A percentile compares a stretch with the other conserved stretches of the same genome.
phyloP scores from a whole-genome alignment of 2,888 invertebrate genomes.

The Malthinus flaveolus region DNA sequence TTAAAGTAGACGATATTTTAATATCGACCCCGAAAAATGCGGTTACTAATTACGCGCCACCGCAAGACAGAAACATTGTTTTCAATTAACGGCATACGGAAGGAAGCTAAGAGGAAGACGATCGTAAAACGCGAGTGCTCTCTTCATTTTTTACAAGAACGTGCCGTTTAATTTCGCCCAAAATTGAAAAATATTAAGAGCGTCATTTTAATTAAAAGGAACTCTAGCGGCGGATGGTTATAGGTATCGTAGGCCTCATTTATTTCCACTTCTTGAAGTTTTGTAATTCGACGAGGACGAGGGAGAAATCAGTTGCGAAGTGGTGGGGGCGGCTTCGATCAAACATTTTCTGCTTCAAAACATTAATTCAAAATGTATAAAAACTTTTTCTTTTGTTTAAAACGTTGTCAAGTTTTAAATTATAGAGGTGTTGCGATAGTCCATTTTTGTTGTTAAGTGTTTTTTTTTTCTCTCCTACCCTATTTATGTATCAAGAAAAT shows the following conservation, averaged over 20 bases:
- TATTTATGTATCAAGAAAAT: slow-evolving; percentile 31
- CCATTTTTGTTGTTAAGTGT: slow-evolving; percentile 2
- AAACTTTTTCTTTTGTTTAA: slow-evolving; percentile 24
- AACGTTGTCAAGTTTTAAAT: too few relatives aligned
- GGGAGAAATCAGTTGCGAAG: slow-evolving; percentile 41
- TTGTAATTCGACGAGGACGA: slow-evolving; percentile 37
- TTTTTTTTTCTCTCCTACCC: slow-evolving; percentile 33
- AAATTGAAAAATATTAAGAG: slow-evolving; percentile 54
- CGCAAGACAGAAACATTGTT: slow-evolving; percentile 51
- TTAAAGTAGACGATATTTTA: slow-evolving; percentile 46
- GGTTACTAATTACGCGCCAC: slow-evolving; percentile 44
- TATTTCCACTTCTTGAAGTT: slow-evolving; percentile 36
- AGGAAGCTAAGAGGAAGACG: slow-evolving; percentile 39
- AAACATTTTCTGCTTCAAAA: slow-evolving; percentile 41
- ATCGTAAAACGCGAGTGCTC: slow-evolving; percentile 49
- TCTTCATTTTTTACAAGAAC: slow-evolving; percentile 42
- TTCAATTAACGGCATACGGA: slow-evolving; percentile 50
- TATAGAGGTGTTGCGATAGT: too few relatives aligned
- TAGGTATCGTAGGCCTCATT: slow-evolving; percentile 36
- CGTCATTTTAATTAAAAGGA: slow-evolving; percentile 52
- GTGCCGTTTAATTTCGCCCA: slow-evolving; percentile 50
- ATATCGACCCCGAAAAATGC: slow-evolving; percentile 34
- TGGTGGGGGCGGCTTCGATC: slow-evolving; percentile 34
- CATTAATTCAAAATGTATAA: slow-evolving; percentile 42
- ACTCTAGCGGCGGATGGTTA: slow-evolving; percentile 44